Evolutionary conservation across 2,797 vertebrate species (phyloP).

Genomic region (Ctenopoma multispine): DNA sequence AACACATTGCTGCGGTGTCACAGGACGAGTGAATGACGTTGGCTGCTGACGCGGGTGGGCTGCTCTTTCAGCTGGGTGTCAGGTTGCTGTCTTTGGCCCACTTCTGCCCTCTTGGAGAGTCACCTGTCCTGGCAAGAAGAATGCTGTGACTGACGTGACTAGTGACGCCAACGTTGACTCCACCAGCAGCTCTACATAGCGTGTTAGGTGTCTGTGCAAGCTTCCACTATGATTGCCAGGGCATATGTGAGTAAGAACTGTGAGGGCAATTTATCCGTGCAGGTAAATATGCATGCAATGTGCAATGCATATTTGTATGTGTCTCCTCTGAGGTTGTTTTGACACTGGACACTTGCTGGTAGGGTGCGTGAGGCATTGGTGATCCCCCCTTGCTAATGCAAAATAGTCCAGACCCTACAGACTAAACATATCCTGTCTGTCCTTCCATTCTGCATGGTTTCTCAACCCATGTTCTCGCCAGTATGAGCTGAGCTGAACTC

Average conservation of each 20-base stretch:
- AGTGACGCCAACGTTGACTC: conserved; percentile 79
- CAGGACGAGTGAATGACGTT: conserved; percentile 85
- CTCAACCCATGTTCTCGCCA: conserved; percentile 32
- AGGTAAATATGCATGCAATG: conserved; percentile 66
- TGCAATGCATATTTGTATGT: conserved; percentile 62
- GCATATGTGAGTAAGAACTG: conserved; percentile 48
- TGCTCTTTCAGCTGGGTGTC: conserved; percentile 79
- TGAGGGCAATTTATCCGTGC: conserved; percentile 50
- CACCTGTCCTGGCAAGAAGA: conserved; percentile 80
- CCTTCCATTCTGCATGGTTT: conserved; percentile 35
- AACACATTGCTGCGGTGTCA: conserved; percentile 88
- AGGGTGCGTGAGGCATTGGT: conserved; percentile 41
- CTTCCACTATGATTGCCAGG: conserved; percentile 42
- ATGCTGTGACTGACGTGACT: conserved; percentile 80
- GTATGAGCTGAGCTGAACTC: conserved; percentile 50
- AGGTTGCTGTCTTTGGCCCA: conserved; percentile 81
- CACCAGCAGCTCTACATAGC: conserved; percentile 74
- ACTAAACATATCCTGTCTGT: conserved; percentile 57
- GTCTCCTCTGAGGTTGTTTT: conserved; percentile 82
- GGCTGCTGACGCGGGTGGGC: conserved; percentile 72
- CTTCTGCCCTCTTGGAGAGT: conserved; percentile 77
- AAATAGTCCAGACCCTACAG: conserved; percentile 56
- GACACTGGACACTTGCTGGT: conserved; percentile 82
- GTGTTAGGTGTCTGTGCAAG: conserved; percentile 71
- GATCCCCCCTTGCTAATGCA: conserved; percentile 54